phyloP scores from a whole-genome alignment of 2,888 invertebrate genomes.

The Brachynemurus nebulosus region DNA sequence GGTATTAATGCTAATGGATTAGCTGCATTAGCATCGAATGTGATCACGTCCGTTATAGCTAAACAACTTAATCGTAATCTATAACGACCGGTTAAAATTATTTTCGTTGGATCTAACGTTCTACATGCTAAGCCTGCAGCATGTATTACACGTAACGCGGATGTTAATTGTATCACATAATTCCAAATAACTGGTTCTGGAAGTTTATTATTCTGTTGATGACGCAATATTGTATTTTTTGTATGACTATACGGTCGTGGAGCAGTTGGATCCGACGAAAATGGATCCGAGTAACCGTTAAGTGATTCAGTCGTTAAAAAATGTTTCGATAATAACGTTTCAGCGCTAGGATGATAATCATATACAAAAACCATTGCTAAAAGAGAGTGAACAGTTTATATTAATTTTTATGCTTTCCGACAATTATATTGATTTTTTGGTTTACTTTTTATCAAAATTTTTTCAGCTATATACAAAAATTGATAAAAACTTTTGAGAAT shows the following conservation, averaged over 20 bases:
- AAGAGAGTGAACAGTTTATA: constrained; percentile 22
- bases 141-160: constrained; percentile 85
- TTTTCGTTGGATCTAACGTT: constrained; percentile 84
- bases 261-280: constrained; percentile 69
- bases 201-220: constrained; percentile 53
- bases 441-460: too few relatives aligned
- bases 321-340: constrained; percentile 76
- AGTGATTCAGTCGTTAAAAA: constrained; percentile 48
- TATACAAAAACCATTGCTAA: constrained; percentile 91
- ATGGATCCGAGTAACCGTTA: constrained; percentile 61
- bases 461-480: too few relatives aligned
- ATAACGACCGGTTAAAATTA: constrained; percentile 57
- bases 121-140: constrained; percentile 61
- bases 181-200: constrained; percentile 92
- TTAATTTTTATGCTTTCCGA: too few relatives aligned
- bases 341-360: constrained; percentile 85
- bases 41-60: constrained; percentile 68
- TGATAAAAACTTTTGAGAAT: too few relatives aligned
- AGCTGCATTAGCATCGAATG: constrained; percentile 52
- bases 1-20: constrained; percentile 52
- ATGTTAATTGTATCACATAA: constrained; percentile 87
- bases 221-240: constrained; percentile 66
- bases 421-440: too few relatives aligned
- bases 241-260: constrained; percentile 70
- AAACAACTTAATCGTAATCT: constrained; percentile 56